Base-by-base conservation (phyloP, 2,888 invertebrate species). In the Microchrysa polita region DNA sequence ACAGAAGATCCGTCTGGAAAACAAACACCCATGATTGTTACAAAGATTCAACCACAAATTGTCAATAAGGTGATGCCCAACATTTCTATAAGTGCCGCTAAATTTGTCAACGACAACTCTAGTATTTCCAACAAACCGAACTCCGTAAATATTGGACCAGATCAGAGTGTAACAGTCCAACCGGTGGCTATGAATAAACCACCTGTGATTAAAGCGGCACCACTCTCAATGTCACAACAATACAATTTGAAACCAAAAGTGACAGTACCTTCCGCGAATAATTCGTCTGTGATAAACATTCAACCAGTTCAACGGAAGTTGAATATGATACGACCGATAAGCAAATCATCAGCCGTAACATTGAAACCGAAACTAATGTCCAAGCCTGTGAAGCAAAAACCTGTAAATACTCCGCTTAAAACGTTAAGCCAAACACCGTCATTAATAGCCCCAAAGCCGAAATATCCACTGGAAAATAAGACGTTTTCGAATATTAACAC, bases 361-460 rank as follows among this genome's bases (percentile, higher is more conserved):
- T 74, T 77, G 27, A 77, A 77, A 59, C 77, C 78, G 1, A 78
- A 78, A 74, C 60, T 77, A 2, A 48, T 77, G 14, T 59, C 75
- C 1, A 77, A 77, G 71, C 74, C 75, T 0, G 74, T 76, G 4
- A 67, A 73, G 2, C 34, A 67, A 9, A 77, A 76, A 67, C 48
- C 57, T 10, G 18, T 1, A n/a, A 55, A 40, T n/a, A 20, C 72
- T 7, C 44, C 55, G 16, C 27, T 82, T 86, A 81, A 75, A 72
- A 61, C 78, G 83, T 40, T 52, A 12, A 48, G 44, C 23, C 73
- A 77, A 44, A 57, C 76, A 23, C 78, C 80, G 79, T 73, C 86
- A 83, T 67, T 75, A n/a, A 75, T 76, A 61, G 76, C 76, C 16
- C 76, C 76, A 77, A 83, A 86, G 80, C 86, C 86, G 77, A 86